phyloP scores from a whole-genome alignment of 2,113 vertebrate species.

The Brienomyrus brachyistius region DNA sequence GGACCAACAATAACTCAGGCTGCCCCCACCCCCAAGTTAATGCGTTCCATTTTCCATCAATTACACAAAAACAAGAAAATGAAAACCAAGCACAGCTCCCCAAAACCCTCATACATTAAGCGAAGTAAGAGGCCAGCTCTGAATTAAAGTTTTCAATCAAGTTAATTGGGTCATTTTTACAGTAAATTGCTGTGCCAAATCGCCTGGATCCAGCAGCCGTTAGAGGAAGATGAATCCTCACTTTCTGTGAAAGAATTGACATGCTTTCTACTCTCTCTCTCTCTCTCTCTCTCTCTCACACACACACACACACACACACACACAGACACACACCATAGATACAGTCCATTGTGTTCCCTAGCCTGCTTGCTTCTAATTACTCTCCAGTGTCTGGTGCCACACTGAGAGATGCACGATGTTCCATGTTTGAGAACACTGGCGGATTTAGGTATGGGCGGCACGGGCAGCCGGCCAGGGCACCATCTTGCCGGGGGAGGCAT shows the following conservation, averaged over 20 bases:
- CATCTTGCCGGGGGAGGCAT: background rate
- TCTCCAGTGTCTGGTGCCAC: background rate
- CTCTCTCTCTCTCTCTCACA: constrained; percentile 11
- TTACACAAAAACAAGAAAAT: constrained; percentile 2
- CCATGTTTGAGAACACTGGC: background rate
- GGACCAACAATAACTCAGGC: background rate
- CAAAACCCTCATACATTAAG: background rate
- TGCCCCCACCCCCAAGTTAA: constrained; percentile 19
- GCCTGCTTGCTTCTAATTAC: background rate
- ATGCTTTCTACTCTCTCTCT: constrained; percentile 40
- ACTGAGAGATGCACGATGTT: background rate
- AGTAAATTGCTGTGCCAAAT: constrained; percentile 40
- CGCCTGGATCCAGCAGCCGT: constrained; percentile 31
- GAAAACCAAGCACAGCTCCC: background rate
- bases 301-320: background rate
- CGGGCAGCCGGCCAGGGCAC: background rate
- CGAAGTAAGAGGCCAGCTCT: constrained; percentile 22
- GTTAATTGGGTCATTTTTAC: constrained; percentile 51
- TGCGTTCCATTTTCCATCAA: constrained; percentile 20
- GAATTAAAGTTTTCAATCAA: constrained; percentile 47
- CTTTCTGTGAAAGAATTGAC: constrained; percentile 41
- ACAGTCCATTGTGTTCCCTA: background rate
- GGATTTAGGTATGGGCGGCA: background rate
- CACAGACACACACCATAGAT: background rate
- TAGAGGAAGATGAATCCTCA: constrained; percentile 42